Evolutionary conservation across 1,140 invertebrate genomes (phyloP), one percentile per base, ranked within the genome.

Genomic region (Drosophila truncata): DNA sequence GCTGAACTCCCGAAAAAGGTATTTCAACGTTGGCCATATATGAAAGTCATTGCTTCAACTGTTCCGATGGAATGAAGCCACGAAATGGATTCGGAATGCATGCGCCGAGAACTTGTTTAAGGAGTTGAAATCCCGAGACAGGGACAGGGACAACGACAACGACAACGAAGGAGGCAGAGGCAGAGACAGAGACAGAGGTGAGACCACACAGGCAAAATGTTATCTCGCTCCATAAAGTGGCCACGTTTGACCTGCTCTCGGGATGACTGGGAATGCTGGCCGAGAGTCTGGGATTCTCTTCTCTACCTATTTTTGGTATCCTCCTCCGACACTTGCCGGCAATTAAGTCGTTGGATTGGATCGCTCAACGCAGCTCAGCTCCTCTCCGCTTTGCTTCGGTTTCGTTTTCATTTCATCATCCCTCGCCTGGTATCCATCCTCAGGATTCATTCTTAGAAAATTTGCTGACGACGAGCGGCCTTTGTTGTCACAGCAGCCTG

Each of bases 191-290:
- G 29, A 44, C 31, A 44, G 67, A 83, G 80, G 78, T 66, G 63
- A 69, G 76, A 83, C 81, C 80, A 83, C 82, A 87, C 72, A 87
- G 65, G 77, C 67, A 65, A 76, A 74, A 76, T 76, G 70, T 76
- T 75, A 78, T 76, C 60, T 75, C 37, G 52, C 31, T 61, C 55
- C 47, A 77, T 78, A 77, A 78, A 78, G 74, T 78, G 73, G 63
- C 74, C 74, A 76, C 62, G 74, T 57, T 78, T 78, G 63, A 78
- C 73, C 74, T 69, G 74, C 64, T 57, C 47, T 57, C 47, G 64
- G 33, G 37, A 42, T 75, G 60, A 42, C 71, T 42, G 72, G 44
- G 60, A 64, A 64, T 57, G 73, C 46, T 76, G 72, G 57, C 70
- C 39, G 33, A 60, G 55, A 50, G 70, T 75, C 58, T 75, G 60